Evolutionary conservation across 2,113 vertebrate genomes (phyloP).

Genomic region (Ptyas mucosa): DNA sequence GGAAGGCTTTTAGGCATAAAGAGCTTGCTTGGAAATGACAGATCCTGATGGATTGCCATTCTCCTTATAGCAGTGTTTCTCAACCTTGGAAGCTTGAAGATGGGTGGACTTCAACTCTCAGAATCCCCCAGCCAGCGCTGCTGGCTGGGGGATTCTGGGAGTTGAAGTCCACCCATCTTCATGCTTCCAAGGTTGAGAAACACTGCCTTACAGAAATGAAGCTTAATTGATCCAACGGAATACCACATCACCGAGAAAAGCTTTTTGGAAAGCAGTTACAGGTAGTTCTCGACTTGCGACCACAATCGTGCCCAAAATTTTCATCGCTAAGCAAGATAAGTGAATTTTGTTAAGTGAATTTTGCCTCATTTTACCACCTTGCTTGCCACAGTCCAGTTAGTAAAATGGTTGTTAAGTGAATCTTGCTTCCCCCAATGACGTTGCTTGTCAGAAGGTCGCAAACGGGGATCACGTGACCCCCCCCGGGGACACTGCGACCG

Average conservation of each 20-base stretch:
- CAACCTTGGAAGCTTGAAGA: too few species aligned
- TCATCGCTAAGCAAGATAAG: background rate
- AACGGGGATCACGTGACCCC: too few species aligned
- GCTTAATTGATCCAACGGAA: background rate
- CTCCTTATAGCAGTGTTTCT: background rate
- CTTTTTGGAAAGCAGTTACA: background rate
- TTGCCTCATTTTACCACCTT: background rate
- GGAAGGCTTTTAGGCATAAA: background rate
- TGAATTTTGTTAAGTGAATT: background rate
- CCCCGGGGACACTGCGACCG: too few species aligned
- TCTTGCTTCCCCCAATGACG: too few species aligned
- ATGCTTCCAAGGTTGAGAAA: too few species aligned
- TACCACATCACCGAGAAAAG: background rate
- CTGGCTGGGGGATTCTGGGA: too few species aligned
- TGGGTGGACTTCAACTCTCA: too few species aligned
- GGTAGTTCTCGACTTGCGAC: rapidly evolving
- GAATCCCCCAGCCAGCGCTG: too few species aligned
- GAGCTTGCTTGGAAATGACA: background rate
- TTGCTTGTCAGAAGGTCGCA: too few species aligned
- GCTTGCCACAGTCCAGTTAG: too few species aligned
- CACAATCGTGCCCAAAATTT: background rate
- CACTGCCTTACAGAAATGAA: background rate
- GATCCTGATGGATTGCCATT: background rate
- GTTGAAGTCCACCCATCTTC: too few species aligned
- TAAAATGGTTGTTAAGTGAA: too few species aligned